Evolutionary conservation across 2,888 invertebrate species (phyloP).

Genomic region (Hoplodrina blanda): DNA sequence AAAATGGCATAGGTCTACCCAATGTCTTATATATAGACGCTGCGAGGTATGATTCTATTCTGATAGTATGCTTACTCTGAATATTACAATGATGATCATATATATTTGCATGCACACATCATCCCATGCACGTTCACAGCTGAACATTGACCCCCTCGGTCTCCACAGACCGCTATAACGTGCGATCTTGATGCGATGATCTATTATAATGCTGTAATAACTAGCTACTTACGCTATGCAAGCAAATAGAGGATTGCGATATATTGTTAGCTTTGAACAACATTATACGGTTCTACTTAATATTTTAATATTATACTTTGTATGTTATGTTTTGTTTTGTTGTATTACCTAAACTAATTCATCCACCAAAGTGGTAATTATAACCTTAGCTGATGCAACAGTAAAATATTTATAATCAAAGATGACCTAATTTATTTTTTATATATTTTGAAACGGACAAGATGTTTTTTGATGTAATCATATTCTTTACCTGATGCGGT

Average conservation of each 20-base stretch:
- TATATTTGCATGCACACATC: conserved; percentile 8
- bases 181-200: conserved; percentile 47
- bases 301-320: not conserved
- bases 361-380: not conserved
- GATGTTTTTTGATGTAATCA: conserved; percentile 6
- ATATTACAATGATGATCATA: conserved; percentile 17
- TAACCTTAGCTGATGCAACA: not conserved
- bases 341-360: not conserved
- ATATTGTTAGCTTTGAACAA: conserved; percentile 22
- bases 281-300: not conserved
- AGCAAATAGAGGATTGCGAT: conserved; percentile 11
- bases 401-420: not conserved
- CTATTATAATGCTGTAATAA: conserved; percentile 30
- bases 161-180: conserved; percentile 31
- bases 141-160: conserved; percentile 32
- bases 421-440: not conserved
- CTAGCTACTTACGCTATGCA: conserved; percentile 7
- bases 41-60: too few species aligned
- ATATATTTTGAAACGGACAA: not conserved
- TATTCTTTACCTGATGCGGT: conserved; percentile 24
- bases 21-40: too few species aligned
- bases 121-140: conserved; percentile 8
- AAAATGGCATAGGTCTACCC: too few species aligned
- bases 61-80: conserved; percentile 4
- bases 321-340: too few species aligned